Percentiles rank a stretch among this genome's conserved stretches.
phyloP scores from a whole-genome alignment of 2,888 invertebrate genomes.

The Drosophila koepferae region DNA sequence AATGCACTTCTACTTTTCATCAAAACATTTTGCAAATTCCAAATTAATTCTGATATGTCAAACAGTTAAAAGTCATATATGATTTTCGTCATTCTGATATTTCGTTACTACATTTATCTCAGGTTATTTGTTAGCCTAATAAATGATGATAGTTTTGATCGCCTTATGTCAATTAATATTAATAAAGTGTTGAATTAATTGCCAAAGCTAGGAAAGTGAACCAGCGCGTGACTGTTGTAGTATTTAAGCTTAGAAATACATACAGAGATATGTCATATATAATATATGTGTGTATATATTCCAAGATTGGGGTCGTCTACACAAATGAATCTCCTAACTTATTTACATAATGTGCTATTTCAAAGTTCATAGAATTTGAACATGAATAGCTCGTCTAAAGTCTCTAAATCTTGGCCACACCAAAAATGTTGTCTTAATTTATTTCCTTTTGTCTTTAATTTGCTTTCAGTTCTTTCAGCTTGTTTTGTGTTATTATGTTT shows the following conservation, averaged over 20 bases:
- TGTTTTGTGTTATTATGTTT: slow-evolving; percentile 10
- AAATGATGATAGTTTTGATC: neutral
- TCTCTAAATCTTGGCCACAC: slow-evolving; percentile 9
- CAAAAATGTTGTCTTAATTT: slow-evolving; percentile 1
- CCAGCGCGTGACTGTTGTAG: neutral
- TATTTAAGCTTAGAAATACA: neutral
- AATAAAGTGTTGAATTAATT: slow-evolving; percentile 3
- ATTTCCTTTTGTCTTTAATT: slow-evolving; percentile 8
- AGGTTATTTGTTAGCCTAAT: neutral
- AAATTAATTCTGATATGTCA: neutral
- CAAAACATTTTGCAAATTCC: neutral
- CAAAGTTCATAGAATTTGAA: slow-evolving; percentile 6
- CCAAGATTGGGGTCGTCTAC: neutral
- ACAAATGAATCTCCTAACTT: neutral
- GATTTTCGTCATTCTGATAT: neutral
- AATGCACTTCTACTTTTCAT: neutral
- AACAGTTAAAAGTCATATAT: neutral
- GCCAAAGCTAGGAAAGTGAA: slow-evolving; percentile 6
- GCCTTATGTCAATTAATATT: neutral
- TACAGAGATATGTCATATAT: neutral
- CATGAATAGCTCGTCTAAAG: slow-evolving; percentile 7
- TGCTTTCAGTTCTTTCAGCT: slow-evolving; percentile 20
- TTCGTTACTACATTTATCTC: neutral
- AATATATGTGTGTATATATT: neutral
- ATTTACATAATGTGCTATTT: slow-evolving; percentile 11